phyloP scores from a whole-genome alignment of 2,797 vertebrate species.

The Sebastes nivosus region DNA sequence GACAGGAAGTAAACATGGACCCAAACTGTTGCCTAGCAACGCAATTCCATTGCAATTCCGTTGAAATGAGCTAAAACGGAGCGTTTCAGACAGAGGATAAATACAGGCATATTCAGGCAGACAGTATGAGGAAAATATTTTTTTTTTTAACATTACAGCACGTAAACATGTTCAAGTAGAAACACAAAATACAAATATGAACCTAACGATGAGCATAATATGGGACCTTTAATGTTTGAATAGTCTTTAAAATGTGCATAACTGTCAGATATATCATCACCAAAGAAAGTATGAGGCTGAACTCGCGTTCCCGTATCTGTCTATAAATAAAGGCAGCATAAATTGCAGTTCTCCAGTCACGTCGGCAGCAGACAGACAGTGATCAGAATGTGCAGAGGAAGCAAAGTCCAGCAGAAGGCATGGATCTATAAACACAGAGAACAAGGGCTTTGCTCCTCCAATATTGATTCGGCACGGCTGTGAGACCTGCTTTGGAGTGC shows the following conservation, averaged over 20 bases:
- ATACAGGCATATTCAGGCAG: no score
- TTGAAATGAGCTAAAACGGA: no score
- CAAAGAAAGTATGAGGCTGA: not conserved
- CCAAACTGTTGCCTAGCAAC: no score
- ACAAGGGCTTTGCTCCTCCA: constrained; percentile 71
- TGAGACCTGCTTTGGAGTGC: constrained; percentile 73
- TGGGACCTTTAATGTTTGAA: not conserved
- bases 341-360: constrained; percentile 61
- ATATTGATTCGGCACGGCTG: constrained; percentile 78
- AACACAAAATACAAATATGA: no score
- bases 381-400: constrained; percentile 75
- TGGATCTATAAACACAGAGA: constrained; percentile 76
- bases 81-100: no score
- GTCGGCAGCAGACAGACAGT: constrained; percentile 67
- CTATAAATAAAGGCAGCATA: constrained; percentile 37
- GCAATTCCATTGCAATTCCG: no score
- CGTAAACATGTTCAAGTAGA: no score
- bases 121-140: no score
- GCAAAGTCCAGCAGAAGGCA: constrained; percentile 71
- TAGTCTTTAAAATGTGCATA: not conserved
- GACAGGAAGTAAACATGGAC: no score
- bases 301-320: not conserved
- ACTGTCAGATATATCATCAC: constrained; percentile 5
- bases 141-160: no score
- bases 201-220: no score